These are phyloP conservation scores for Trypoxylus dichotomus DNA, from an alignment of 1,140 invertebrate genomes.

Conservation along the genomic window DNA sequence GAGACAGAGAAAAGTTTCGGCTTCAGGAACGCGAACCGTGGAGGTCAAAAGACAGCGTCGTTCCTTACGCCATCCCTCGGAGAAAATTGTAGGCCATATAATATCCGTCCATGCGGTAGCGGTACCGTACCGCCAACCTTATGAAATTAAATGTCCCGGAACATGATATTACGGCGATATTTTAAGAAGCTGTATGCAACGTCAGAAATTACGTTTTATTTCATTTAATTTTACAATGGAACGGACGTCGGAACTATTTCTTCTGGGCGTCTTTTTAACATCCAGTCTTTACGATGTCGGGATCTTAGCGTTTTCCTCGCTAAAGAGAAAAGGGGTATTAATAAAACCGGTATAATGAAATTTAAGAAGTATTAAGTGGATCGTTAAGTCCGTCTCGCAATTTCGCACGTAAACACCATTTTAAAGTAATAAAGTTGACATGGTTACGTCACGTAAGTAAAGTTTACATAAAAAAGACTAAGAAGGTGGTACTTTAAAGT, in stretches of 20 bases:
- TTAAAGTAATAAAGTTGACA: neutral
- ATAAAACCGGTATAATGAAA: neutral
- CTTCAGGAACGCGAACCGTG: neutral
- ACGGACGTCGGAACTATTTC: neutral
- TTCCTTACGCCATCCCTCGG: neutral
- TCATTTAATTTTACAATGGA: neutral
- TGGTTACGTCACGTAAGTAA: neutral
- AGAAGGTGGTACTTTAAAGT: no score
- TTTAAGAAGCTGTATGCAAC: neutral
- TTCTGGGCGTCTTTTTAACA: neutral
- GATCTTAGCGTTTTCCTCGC: neutral
- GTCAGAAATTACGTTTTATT: slow-evolving; percentile 7
- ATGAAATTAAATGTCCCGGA: slow-evolving; percentile 3
- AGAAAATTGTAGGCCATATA: slow-evolving; percentile 3
- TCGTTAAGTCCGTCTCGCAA: neutral
- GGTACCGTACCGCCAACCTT: neutral
- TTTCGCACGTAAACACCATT: neutral
- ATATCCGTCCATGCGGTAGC: neutral
- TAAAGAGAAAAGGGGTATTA: neutral
- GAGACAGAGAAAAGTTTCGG: neutral
- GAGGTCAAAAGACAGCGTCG: neutral
- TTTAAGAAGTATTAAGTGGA: neutral
- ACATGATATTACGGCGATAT: neutral
- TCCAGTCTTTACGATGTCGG: neutral
- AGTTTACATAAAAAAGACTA: neutral